Percentiles rank a stretch among this genome's conserved stretches.
phyloP scores from a whole-genome alignment of 2,888 invertebrate genomes.

The Patella pellucida region DNA sequence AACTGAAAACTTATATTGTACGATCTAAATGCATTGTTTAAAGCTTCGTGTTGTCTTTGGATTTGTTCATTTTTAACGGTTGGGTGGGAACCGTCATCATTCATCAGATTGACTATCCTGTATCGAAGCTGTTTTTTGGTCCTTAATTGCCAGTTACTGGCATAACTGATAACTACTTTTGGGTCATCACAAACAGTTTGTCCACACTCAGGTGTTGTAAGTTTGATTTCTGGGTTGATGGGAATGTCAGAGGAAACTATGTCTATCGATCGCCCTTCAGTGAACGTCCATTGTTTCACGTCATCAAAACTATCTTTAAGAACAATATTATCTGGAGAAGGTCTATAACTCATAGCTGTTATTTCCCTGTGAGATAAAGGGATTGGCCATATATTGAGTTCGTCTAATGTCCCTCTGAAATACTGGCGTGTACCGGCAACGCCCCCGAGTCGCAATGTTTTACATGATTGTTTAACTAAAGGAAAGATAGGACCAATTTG shows the following conservation, averaged over 20 bases:
- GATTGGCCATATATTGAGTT: slow-evolving; percentile 48
- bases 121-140: slow-evolving; percentile 52
- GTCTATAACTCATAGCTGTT: slow-evolving; percentile 32
- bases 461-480: slow-evolving; percentile 39
- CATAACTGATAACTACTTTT: slow-evolving; percentile 52
- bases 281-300: slow-evolving; percentile 42
- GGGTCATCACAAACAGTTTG: slow-evolving; percentile 66
- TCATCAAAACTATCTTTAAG: slow-evolving; percentile 44
- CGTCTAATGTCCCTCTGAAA: slow-evolving; percentile 55
- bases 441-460: slow-evolving; percentile 53
- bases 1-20: slow-evolving; percentile 62
- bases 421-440: slow-evolving; percentile 28
- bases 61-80: slow-evolving; percentile 54
- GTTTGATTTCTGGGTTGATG: slow-evolving; percentile 36
- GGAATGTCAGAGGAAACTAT: slow-evolving; percentile 41
- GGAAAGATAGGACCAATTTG: slow-evolving; percentile 50
- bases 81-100: slow-evolving; percentile 57
- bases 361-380: slow-evolving; percentile 50
- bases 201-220: slow-evolving; percentile 61
- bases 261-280: slow-evolving; percentile 26
- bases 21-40: slow-evolving; percentile 54
- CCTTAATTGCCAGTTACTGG: slow-evolving; percentile 40
- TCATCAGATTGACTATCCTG: slow-evolving; percentile 57
- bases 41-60: slow-evolving; percentile 48
- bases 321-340: slow-evolving; percentile 15